phyloP scores from a whole-genome alignment of 2,888 invertebrate genomes.

The Eucera pruinosa region DNA sequence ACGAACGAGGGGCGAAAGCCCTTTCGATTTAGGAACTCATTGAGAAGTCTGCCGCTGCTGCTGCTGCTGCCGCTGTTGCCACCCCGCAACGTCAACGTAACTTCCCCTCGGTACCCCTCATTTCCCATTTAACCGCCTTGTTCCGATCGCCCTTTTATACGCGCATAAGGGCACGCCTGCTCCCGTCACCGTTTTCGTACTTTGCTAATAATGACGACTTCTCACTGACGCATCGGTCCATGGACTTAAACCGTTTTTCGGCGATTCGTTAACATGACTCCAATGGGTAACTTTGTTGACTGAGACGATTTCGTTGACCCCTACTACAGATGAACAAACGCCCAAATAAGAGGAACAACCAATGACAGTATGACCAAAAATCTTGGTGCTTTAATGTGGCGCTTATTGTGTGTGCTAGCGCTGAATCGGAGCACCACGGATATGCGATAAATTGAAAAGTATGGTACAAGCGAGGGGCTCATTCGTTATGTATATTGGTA shows the following conservation, averaged over 20 bases:
- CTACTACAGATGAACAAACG: constrained; percentile 26
- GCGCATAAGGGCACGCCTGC: constrained; percentile 29
- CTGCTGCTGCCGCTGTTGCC: constrained; percentile 62
- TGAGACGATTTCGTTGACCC: neutral
- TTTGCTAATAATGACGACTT: constrained; percentile 52
- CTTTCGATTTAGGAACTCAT: constrained; percentile 79
- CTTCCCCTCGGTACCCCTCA: constrained; percentile 13
- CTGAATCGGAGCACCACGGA: neutral
- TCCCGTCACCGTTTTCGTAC: constrained; percentile 18
- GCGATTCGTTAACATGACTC: constrained; percentile 56
- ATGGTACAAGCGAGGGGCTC: neutral
- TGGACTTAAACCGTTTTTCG: constrained; percentile 53
- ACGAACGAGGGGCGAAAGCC: constrained; percentile 73
- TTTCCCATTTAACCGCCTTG: constrained; percentile 49
- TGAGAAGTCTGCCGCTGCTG: constrained; percentile 74
- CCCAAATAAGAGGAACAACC: constrained; percentile 35
- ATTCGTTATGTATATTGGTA: neutral
- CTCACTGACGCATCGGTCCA: constrained; percentile 36
- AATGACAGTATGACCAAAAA: constrained; percentile 13
- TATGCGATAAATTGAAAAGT: neutral
- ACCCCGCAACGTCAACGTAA: constrained; percentile 62
- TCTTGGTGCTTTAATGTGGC: neutral
- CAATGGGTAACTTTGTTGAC: neutral
- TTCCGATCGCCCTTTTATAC: constrained; percentile 26
- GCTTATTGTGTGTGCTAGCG: neutral